phyloP scores from a whole-genome alignment of 1,140 invertebrate genomes.

The Odontomachus brunneus region DNA sequence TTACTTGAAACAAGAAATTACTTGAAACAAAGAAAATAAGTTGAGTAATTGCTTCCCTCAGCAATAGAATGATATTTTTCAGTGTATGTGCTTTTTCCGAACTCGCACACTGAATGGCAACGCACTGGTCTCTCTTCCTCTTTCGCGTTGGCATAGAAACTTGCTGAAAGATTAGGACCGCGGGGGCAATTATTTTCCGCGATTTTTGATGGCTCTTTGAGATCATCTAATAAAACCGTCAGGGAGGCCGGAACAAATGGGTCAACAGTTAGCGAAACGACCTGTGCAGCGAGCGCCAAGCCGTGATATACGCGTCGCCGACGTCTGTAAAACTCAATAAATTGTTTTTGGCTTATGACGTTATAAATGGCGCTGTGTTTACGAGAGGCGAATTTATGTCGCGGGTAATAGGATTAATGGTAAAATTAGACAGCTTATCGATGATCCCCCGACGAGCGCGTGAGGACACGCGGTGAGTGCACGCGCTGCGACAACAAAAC shows the following conservation, averaged over 20 bases:
- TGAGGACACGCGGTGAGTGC: neutral
- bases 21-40: too few relatives aligned
- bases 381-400: constrained; percentile 72
- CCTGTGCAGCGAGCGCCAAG: constrained; percentile 47
- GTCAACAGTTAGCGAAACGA: constrained; percentile 64
- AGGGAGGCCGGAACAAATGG: constrained; percentile 51
- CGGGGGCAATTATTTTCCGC: neutral
- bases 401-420: constrained; percentile 77
- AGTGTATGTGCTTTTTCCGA: too few relatives aligned
- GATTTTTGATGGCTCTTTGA: constrained; percentile 34
- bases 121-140: neutral
- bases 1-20: too few relatives aligned
- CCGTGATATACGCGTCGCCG: constrained; percentile 66
- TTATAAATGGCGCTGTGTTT: constrained; percentile 72
- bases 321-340: constrained; percentile 74
- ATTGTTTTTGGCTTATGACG: constrained; percentile 71
- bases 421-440: constrained; percentile 78
- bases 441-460: constrained; percentile 47
- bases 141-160: neutral
- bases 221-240: constrained; percentile 42
- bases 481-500: constrained; percentile 25
- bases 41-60: too few relatives aligned
- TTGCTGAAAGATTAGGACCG: constrained; percentile 27
- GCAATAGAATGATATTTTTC: too few relatives aligned
- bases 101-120: neutral